A percentile compares a stretch with the other conserved stretches of the same genome.
These are phyloP conservation scores for Turritopsis dohrnii DNA, from an alignment of 30 jellyfish, hydroid and myxozoan species.

Conservation along the genomic window DNA sequence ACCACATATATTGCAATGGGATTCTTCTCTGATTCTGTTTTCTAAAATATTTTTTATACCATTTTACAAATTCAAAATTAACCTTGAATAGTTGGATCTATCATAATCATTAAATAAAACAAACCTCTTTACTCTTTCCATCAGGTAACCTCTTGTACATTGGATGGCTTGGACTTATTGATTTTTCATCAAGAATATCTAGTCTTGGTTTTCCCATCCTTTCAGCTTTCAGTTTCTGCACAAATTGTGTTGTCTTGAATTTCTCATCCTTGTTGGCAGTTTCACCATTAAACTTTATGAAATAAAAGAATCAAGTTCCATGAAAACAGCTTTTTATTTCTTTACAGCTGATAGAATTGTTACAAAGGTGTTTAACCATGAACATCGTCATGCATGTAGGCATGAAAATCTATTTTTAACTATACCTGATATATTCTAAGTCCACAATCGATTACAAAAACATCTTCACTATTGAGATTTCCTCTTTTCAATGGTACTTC, in stretches of 20 bases:
- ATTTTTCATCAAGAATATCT: slow-evolving; percentile 70
- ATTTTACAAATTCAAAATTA: too few relatives aligned
- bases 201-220: slow-evolving; percentile 86
- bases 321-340: too few relatives aligned
- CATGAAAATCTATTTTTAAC: neutral
- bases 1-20: slow-evolving; percentile 38
- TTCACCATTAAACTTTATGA: slow-evolving; percentile 76
- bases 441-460: slow-evolving; percentile 77
- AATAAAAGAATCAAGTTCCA: too few relatives aligned
- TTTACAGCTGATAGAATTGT: too few relatives aligned
- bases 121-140: slow-evolving; percentile 64
- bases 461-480: slow-evolving; percentile 93
- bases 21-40: slow-evolving; percentile 14
- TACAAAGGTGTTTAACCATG: too few relatives aligned
- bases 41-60: neutral
- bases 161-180: slow-evolving; percentile 60
- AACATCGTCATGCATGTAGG: neutral
- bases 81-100: too few relatives aligned
- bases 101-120: neutral
- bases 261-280: slow-evolving; percentile 92
- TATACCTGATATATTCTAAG: slow-evolving; percentile 71
- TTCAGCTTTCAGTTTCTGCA: slow-evolving; percentile 78
- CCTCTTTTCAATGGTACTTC: slow-evolving; percentile 90
- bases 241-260: slow-evolving; percentile 91
- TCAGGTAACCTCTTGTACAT: slow-evolving; percentile 46